These are phyloP conservation scores for Geodia barretti DNA, from an alignment of 37 sponge, comb jelly and placozoan genomes.

Conservation along the genomic window DNA sequence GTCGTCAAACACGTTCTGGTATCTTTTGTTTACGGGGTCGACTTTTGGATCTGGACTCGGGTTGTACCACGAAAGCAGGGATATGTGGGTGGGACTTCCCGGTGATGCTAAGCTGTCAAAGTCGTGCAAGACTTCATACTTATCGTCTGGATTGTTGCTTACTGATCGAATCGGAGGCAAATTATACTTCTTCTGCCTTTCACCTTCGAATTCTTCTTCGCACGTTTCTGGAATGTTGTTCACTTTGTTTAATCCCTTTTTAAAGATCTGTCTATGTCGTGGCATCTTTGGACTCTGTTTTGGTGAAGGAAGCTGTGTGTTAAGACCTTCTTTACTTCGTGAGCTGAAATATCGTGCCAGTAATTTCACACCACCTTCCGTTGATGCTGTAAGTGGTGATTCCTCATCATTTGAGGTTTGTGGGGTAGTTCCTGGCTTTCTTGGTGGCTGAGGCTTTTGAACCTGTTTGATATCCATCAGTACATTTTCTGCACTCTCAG, in stretches of 20 bases:
- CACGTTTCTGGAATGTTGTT: neutral
- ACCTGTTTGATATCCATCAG: neutral
- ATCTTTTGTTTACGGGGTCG: neutral
- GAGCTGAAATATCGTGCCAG: neutral
- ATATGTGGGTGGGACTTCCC: neutral
- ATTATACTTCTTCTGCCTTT: neutral
- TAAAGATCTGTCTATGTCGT: neutral
- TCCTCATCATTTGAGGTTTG: neutral
- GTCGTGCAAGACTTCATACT: neutral
- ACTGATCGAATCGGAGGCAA: neutral
- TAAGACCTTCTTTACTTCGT: neutral
- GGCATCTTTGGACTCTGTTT: no score
- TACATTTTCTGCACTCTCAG: neutral
- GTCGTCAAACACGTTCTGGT: conserved; percentile 34
- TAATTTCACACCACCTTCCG: neutral
- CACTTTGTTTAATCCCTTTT: neutral
- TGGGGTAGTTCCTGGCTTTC: neutral
- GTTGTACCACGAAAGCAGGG: neutral
- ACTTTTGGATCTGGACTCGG: neutral
- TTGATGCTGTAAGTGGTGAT: neutral
- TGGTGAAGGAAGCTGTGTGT: neutral
- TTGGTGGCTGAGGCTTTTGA: neutral
- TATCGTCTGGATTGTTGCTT: neutral
- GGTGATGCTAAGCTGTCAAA: neutral
- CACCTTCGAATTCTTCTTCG: neutral